Evolutionary conservation across 1,140 invertebrate genomes (phyloP).

Genomic region (Hetaerina americana): DNA sequence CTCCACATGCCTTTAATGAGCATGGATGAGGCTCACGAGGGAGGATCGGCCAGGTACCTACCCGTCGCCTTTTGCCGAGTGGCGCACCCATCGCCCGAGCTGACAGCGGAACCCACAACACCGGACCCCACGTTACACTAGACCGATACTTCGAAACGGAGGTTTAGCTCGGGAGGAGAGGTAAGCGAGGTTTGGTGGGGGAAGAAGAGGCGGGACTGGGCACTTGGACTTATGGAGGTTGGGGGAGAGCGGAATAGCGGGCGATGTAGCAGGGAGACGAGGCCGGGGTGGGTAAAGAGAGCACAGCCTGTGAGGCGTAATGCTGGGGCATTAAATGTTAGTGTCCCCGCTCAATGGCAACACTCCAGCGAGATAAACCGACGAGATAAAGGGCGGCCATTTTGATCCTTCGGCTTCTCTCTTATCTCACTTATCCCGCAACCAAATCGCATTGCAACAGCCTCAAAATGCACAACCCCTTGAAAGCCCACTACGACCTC

Average conservation of each 20-base stretch:
- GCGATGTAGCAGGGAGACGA: too few species aligned
- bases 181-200: too few species aligned
- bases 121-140: background rate
- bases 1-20: too few species aligned
- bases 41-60: background rate
- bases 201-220: too few species aligned
- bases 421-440: background rate
- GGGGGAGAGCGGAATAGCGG: too few species aligned
- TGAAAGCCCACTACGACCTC: too few species aligned
- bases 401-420: background rate
- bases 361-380: background rate
- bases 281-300: too few species aligned
- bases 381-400: background rate
- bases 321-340: background rate
- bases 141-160: too few species aligned
- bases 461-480: too few species aligned
- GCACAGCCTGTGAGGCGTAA: too few species aligned
- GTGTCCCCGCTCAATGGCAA: background rate
- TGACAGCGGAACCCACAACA: background rate
- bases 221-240: too few species aligned
- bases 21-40: too few species aligned
- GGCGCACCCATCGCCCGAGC: background rate
- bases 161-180: background rate
- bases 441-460: background rate
- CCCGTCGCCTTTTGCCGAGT: background rate